Evolutionary conservation across 2,113 vertebrate species (phyloP).

Genomic region (Megalops atlanticus): DNA sequence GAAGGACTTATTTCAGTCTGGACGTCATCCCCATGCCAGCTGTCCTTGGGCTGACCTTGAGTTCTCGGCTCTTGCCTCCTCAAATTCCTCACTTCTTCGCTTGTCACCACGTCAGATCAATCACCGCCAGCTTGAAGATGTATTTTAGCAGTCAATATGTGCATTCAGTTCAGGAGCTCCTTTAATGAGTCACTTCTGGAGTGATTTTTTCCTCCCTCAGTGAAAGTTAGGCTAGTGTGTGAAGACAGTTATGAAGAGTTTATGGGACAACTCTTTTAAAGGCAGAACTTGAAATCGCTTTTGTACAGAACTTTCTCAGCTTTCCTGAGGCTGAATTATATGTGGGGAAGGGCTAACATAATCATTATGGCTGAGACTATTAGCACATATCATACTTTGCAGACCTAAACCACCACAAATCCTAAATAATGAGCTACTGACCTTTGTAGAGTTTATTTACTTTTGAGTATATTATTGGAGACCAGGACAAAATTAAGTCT

Average conservation of each 20-base stretch:
- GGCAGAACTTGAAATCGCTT: not conserved
- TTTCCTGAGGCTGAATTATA: not conserved
- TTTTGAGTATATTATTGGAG: too few species aligned
- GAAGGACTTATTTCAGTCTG: slow-evolving; percentile 7
- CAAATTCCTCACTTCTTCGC: slow-evolving; percentile 17
- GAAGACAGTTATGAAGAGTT: not conserved
- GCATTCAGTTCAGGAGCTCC: not conserved
- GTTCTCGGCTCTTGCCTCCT: not conserved
- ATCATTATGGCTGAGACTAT: not conserved
- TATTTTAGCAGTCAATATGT: slow-evolving; percentile 28
- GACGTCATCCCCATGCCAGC: slow-evolving; percentile 32
- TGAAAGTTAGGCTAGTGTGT: not conserved
- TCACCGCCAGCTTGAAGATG: slow-evolving; percentile 11
- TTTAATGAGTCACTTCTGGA: not conserved
- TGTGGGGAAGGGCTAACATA: not conserved
- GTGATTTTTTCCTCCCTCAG: slow-evolving; percentile 25
- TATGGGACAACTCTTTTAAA: not conserved
- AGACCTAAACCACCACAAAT: too few species aligned
- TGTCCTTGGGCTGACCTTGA: slow-evolving; percentile 43
- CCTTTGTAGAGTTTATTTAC: too few species aligned
- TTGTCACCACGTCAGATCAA: not conserved
- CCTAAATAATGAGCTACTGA: too few species aligned
- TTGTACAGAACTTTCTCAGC: too few species aligned
- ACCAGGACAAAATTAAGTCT: too few species aligned
- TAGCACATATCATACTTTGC: too few species aligned